Evolutionary conservation across 2,113 vertebrate genomes (phyloP).

Genomic region (Oreochromis aureus): DNA sequence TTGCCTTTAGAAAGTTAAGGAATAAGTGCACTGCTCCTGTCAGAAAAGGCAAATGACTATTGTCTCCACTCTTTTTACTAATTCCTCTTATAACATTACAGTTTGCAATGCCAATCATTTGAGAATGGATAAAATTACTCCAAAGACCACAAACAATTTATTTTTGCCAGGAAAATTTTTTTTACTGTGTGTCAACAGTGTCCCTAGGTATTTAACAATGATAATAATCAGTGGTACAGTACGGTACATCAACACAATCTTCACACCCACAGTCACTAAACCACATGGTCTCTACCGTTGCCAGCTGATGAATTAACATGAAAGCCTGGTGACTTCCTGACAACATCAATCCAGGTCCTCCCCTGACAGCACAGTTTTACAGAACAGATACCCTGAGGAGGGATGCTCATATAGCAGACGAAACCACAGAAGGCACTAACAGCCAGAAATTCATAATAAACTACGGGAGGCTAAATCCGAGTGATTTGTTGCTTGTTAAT

Average conservation of each 20-base stretch:
- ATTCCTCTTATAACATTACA: not conserved
- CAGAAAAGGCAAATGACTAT: not conserved
- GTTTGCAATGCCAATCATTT: not conserved
- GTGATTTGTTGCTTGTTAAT: slow-evolving; percentile 18
- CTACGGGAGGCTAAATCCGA: not conserved
- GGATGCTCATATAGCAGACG: slow-evolving; percentile 22
- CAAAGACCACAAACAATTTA: not conserved
- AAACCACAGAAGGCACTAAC: slow-evolving; percentile 45
- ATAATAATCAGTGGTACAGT: not conserved
- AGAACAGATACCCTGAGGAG: slow-evolving; percentile 15
- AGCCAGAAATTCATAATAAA: slow-evolving; percentile 42
- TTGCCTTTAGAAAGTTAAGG: not conserved
- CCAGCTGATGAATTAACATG: slow-evolving; percentile 11
- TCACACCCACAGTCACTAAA: not conserved
- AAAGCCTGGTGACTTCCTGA: slow-evolving; percentile 9
- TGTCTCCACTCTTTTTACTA: not conserved
- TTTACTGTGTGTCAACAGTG: not conserved
- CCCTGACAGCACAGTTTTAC: not conserved
- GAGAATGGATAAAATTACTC: not conserved
- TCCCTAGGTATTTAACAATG: not conserved
- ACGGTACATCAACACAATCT: not conserved
- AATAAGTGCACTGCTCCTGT: not conserved
- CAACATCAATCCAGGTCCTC: slow-evolving; percentile 1
- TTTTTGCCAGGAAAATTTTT: not conserved
- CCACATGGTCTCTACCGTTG: not conserved